Conservation (phyloP, 2,113 vertebrate species). For the Clinocottus analis region DNA sequence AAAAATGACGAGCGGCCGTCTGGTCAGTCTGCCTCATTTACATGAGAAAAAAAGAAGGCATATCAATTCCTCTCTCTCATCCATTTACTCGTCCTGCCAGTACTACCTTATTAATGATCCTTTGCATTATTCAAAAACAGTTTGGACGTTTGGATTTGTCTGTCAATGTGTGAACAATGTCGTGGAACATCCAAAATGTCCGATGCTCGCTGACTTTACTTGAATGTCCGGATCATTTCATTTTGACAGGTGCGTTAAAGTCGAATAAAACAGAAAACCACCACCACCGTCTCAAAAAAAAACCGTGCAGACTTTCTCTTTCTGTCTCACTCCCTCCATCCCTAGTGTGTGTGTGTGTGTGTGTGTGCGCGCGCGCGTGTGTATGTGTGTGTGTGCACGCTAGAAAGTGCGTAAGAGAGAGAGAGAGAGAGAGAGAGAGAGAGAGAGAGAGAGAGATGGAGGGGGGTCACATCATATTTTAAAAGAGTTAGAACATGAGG, state of each 20-base stretch:
- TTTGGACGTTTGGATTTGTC: constrained; percentile 60
- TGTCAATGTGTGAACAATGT: constrained; percentile 59
- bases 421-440: background rate
- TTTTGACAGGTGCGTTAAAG: constrained; percentile 31
- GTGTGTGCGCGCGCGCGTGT: background rate
- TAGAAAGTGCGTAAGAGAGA: background rate
- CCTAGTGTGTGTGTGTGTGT: background rate
- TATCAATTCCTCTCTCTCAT: constrained; percentile 67
- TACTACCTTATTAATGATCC: constrained; percentile 68
- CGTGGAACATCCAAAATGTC: constrained; percentile 29
- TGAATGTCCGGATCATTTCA: constrained; percentile 39
- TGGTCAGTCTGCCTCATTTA: constrained; percentile 78
- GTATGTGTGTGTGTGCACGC: background rate
- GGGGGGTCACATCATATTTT: constrained; percentile 18
- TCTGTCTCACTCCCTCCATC: constrained; percentile 11
- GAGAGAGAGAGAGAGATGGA: no score
- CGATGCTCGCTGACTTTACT: constrained; percentile 29
- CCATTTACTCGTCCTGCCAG: constrained; percentile 66
- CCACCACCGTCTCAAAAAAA: background rate
- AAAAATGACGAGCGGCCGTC: constrained; percentile 61
- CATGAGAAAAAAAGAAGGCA: constrained; percentile 75
- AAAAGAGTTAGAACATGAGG: background rate
- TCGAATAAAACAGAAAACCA: constrained; percentile 33
- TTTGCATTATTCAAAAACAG: constrained; percentile 74
- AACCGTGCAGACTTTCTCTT: constrained; percentile 33